Conservation (phyloP, 2,113 vertebrate species). For the Clinocottus analis region DNA sequence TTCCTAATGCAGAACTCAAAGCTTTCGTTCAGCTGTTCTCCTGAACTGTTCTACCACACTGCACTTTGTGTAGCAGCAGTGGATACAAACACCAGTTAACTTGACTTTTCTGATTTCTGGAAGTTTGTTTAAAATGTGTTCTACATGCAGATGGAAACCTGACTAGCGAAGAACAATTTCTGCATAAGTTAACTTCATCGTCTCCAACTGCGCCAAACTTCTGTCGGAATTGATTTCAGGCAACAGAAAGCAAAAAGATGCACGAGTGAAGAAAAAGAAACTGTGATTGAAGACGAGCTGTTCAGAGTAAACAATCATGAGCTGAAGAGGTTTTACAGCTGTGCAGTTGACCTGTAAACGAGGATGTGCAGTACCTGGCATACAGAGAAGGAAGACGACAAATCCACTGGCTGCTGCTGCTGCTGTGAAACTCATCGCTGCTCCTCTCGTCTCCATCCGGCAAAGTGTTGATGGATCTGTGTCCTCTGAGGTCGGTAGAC, state of each 20-base stretch:
- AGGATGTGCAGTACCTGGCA: not conserved
- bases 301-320: too few relatives aligned
- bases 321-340: not conserved
- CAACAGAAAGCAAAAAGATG: too few relatives aligned
- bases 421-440: slow-evolving; percentile 3
- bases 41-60: too few relatives aligned
- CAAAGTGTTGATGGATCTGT: too few relatives aligned
- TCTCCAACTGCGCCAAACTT: not conserved
- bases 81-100: not conserved
- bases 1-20: too few relatives aligned
- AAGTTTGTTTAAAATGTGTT: not conserved
- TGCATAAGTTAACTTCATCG: not conserved
- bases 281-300: not conserved
- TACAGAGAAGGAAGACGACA: not conserved
- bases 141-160: not conserved
- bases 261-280: not conserved
- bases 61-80: not conserved
- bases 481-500: not conserved
- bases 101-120: not conserved
- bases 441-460: not conserved
- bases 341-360: not conserved
- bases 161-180: not conserved
- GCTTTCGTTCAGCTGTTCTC: too few relatives aligned
- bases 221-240: not conserved
- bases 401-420: not conserved